These are phyloP conservation scores for Rhodeus uyekii DNA, from an alignment of 2,797 vertebrate species.

Conservation along the genomic window DNA sequence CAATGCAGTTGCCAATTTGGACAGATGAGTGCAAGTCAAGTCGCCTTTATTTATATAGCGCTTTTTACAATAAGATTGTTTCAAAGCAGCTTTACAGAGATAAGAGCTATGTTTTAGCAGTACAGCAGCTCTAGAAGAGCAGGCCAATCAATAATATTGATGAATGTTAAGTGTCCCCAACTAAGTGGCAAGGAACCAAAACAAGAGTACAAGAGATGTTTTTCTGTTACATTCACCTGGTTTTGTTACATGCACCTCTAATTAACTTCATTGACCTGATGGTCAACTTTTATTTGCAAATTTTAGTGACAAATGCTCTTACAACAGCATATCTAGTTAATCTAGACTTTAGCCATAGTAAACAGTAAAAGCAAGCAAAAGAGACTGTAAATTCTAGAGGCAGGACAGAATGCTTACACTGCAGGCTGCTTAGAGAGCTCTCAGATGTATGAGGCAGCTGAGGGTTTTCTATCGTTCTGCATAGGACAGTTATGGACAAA, in stretches of 20 bases:
- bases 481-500: constrained; percentile 18
- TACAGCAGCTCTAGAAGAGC: no score
- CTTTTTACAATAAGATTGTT: no score
- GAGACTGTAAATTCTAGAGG: constrained; percentile 35
- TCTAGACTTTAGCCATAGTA: background rate
- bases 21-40: background rate
- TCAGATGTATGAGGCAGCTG: constrained; percentile 37
- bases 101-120: no score
- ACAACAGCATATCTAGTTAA: background rate
- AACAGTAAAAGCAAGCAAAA: background rate
- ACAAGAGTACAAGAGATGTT: background rate
- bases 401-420: constrained; percentile 45
- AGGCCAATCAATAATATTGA: no score
- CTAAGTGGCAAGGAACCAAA: no score
- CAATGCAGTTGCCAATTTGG: background rate
- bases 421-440: constrained; percentile 19
- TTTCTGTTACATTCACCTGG: no score
- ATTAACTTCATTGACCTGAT: background rate
- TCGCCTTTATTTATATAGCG: no score
- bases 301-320: background rate
- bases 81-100: no score
- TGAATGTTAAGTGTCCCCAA: no score
- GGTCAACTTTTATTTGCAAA: background rate
- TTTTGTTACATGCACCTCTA: background rate
- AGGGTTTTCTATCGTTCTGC: constrained; percentile 29